Evolutionary conservation across 1,140 invertebrate species (phyloP).

Genomic region (Pinna nobilis): DNA sequence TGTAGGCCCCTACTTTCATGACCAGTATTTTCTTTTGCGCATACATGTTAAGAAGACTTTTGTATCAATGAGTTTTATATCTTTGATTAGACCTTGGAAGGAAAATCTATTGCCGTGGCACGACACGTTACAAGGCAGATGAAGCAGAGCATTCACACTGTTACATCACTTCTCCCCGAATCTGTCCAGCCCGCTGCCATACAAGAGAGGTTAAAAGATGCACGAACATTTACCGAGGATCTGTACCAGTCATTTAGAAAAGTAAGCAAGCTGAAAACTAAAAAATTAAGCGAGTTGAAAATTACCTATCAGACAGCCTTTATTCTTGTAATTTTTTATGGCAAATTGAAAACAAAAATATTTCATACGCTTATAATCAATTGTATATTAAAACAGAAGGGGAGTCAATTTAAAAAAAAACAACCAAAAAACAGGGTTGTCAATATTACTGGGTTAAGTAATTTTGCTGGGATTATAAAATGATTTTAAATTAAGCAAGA

Average conservation of each 20-base stretch:
- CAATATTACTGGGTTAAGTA: too few relatives aligned
- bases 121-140: slow-evolving; percentile 44
- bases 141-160: slow-evolving; percentile 22
- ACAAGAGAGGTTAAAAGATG: slow-evolving; percentile 36
- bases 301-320: not conserved
- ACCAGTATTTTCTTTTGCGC: not conserved
- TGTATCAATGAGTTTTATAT: not conserved
- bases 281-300: too few relatives aligned
- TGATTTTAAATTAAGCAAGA: too few relatives aligned
- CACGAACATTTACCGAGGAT: slow-evolving; percentile 47
- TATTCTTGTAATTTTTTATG: too few relatives aligned
- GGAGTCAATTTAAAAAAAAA: too few relatives aligned
- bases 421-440: too few relatives aligned
- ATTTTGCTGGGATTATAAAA: too few relatives aligned
- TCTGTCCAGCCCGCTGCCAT: slow-evolving; percentile 32
- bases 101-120: slow-evolving; percentile 46
- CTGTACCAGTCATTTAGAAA: slow-evolving; percentile 44
- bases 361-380: too few relatives aligned
- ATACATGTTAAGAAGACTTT: not conserved
- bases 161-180: slow-evolving; percentile 24
- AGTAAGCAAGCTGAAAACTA: too few relatives aligned
- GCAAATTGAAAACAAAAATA: too few relatives aligned
- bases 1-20: not conserved
- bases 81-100: slow-evolving; percentile 44
- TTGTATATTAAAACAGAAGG: too few relatives aligned